A percentile compares a stretch with the other conserved stretches of the same genome.
These are phyloP conservation scores for Cecropterus lyciades DNA, from an alignment of 1,140 invertebrate species.

Conservation along the genomic window DNA sequence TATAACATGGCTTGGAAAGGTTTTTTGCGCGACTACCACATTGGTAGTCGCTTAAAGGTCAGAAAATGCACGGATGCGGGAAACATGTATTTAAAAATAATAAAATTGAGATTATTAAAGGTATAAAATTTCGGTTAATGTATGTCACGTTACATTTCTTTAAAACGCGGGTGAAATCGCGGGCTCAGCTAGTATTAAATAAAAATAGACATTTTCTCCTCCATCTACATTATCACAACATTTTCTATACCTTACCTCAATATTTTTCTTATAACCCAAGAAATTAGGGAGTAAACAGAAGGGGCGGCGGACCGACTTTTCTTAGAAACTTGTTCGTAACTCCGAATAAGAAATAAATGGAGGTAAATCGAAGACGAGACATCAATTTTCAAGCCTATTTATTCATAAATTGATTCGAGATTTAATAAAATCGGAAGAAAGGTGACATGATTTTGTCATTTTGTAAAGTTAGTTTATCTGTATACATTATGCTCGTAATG, in stretches of 20 bases:
- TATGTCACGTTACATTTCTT: too few species aligned
- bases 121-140: too few species aligned
- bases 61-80: too few species aligned
- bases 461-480: not conserved
- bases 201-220: not conserved
- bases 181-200: too few species aligned
- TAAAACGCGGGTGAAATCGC: too few species aligned
- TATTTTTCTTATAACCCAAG: slow-evolving; percentile 50
- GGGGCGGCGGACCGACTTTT: slow-evolving; percentile 41
- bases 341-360: slow-evolving; percentile 40
- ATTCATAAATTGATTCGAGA: slow-evolving; percentile 23
- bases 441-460: not conserved
- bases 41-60: too few species aligned
- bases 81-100: too few species aligned
- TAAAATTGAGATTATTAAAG: too few species aligned
- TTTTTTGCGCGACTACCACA: too few species aligned
- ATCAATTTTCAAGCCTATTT: slow-evolving; percentile 26
- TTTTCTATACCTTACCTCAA: slow-evolving; percentile 28
- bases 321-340: slow-evolving; percentile 52
- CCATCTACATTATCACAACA: not conserved
- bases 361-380: slow-evolving; percentile 28
- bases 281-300: slow-evolving; percentile 58
- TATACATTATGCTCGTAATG: not conserved
- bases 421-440: slow-evolving; percentile 22
- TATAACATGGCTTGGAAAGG: too few species aligned